phyloP scores from a whole-genome alignment of 2,888 invertebrate genomes.

The Caenorhabditis sp. region DNA sequence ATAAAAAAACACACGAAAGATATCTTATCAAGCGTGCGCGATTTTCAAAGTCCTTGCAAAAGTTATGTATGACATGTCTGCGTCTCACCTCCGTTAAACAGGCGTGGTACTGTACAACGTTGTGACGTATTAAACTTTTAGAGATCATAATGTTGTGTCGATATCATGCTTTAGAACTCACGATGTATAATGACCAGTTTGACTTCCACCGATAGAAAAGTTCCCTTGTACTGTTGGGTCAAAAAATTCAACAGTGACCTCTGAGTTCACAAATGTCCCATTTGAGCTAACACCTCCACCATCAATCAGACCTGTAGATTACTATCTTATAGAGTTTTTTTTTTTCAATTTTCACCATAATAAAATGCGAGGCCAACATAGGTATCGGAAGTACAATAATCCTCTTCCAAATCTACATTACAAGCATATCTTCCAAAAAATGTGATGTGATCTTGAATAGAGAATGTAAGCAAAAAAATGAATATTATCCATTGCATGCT shows the following conservation, averaged over 20 bases:
- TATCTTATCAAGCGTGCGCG: background rate
- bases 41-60: slow-evolving; percentile 32
- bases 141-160: slow-evolving; percentile 39
- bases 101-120: background rate
- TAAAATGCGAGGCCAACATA: slow-evolving; percentile 34
- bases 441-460: slow-evolving; percentile 11
- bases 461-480: background rate
- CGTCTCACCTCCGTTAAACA: background rate
- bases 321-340: too few species aligned
- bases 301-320: slow-evolving; percentile 35
- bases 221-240: slow-evolving; percentile 40
- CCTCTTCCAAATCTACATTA: slow-evolving; percentile 27
- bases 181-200: slow-evolving; percentile 30
- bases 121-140: slow-evolving; percentile 46
- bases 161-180: slow-evolving; percentile 7
- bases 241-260: slow-evolving; percentile 27
- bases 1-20: background rate
- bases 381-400: slow-evolving; percentile 38
- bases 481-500: background rate
- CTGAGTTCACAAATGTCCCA: slow-evolving; percentile 32
- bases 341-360: too few species aligned
- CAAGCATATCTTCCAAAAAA: slow-evolving; percentile 44
- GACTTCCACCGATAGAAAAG: slow-evolving; percentile 8
- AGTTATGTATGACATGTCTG: background rate
- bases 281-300: slow-evolving; percentile 31